Conservation (phyloP, 2,888 invertebrate species). For the Ecliptopera silaceata region DNA sequence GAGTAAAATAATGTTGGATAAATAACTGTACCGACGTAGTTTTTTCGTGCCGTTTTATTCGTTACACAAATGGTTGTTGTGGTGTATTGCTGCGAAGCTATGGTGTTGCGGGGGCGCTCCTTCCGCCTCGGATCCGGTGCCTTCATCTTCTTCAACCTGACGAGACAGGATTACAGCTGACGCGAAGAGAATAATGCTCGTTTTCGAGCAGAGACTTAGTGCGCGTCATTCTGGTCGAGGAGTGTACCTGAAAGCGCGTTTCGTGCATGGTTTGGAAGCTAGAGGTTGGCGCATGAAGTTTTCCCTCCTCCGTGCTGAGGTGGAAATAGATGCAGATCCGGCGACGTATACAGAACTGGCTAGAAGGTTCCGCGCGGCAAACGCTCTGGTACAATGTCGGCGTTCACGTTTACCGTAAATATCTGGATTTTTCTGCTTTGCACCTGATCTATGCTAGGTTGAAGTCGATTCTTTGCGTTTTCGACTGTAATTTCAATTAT, state of each 20-base stretch:
- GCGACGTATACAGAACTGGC: constrained; percentile 68
- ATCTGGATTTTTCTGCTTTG: constrained; percentile 47
- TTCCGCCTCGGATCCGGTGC: constrained; percentile 70
- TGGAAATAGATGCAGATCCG: constrained; percentile 74
- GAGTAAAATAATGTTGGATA: constrained; percentile 74
- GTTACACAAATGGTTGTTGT: constrained; percentile 74
- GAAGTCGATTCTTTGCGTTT: constrained; percentile 14
- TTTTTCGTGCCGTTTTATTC: constrained; percentile 44
- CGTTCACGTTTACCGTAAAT: constrained; percentile 63
- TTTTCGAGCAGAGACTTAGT: constrained; percentile 77
- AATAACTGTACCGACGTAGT: constrained; percentile 41
- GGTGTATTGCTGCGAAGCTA: constrained; percentile 66
- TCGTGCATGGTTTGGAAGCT: constrained; percentile 72
- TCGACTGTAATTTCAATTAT: neutral
- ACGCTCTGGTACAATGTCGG: constrained; percentile 66
- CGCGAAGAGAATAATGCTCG: constrained; percentile 73
- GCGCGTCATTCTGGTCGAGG: constrained; percentile 69
- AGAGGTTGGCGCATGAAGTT: constrained; percentile 78
- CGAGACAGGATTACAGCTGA: constrained; percentile 80
- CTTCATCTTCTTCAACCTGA: constrained; percentile 76
- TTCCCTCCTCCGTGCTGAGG: constrained; percentile 68
- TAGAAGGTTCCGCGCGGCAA: constrained; percentile 64
- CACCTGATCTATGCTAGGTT: constrained; percentile 20
- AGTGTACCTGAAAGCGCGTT: constrained; percentile 64
- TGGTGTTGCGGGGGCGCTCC: constrained; percentile 68